A percentile compares a stretch with the other conserved stretches of the same genome.
Conservation (phyloP, 2,797 vertebrate species). For the Squalus acanthias region DNA sequence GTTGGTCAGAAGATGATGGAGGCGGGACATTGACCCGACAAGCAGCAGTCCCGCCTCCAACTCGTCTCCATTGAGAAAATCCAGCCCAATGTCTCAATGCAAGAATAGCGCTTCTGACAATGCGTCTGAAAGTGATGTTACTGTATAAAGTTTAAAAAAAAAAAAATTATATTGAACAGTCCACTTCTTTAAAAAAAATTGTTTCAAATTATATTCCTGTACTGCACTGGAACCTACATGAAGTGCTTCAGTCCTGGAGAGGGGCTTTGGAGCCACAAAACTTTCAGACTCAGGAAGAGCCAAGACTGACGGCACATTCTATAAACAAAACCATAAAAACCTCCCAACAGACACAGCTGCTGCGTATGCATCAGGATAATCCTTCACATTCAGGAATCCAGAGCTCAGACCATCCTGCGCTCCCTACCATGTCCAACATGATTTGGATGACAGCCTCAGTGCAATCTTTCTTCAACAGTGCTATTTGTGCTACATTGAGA, state of each 20-base stretch:
- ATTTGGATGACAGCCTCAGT: not conserved
- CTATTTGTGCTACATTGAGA: not conserved
- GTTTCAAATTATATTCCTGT: not conserved
- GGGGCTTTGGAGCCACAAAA: not conserved
- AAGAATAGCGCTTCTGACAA: not conserved
- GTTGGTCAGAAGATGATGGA: too few species aligned
- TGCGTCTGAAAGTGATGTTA: not conserved
- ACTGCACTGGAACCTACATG: not conserved
- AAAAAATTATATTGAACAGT: not conserved
- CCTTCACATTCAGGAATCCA: not conserved
- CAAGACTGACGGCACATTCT: not conserved
- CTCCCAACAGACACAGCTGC: not conserved
- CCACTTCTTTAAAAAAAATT: not conserved
- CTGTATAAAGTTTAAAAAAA: too few species aligned
- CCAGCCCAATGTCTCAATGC: not conserved
- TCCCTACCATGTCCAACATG: not conserved
- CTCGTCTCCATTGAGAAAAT: too few species aligned
- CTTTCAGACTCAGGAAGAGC: not conserved
- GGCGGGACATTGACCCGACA: too few species aligned
- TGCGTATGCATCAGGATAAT: not conserved
- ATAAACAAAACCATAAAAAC: too few species aligned
- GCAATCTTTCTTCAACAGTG: not conserved
- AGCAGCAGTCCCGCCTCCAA: too few species aligned
- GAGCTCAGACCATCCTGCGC: not conserved
- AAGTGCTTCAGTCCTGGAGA: not conserved